Evolutionary conservation across 2,888 invertebrate species (phyloP).

Genomic region (Loripinus fragilis): DNA sequence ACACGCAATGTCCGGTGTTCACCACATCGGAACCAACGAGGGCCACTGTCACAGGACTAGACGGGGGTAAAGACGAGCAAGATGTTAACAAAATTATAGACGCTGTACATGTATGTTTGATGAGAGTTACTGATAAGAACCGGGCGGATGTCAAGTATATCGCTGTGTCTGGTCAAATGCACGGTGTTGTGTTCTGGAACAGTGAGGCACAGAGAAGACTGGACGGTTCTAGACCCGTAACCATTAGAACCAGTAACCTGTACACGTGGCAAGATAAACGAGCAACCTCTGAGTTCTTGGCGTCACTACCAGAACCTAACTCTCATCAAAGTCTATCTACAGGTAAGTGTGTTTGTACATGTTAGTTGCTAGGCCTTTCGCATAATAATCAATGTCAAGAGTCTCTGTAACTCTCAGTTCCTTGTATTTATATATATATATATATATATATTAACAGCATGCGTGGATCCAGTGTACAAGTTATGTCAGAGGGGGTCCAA

Average conservation of each 20-base stretch:
- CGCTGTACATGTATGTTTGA: conserved; percentile 90
- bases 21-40: conserved; percentile 86
- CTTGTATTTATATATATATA: too few relatives aligned
- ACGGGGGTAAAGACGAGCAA: conserved; percentile 86
- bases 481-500: too few relatives aligned
- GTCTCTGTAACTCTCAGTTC: too few relatives aligned
- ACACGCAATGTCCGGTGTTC: conserved; percentile 87
- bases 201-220: conserved; percentile 47
- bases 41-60: conserved; percentile 88
- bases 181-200: conserved; percentile 92
- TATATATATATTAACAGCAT: too few relatives aligned
- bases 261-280: conserved; percentile 95
- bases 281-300: conserved; percentile 90
- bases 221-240: conserved; percentile 14
- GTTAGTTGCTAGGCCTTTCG: too few relatives aligned
- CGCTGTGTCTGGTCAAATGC: conserved; percentile 88
- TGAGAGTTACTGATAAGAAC: conserved; percentile 88
- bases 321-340: conserved; percentile 90
- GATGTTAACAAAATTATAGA: conserved; percentile 92
- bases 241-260: conserved; percentile 79
- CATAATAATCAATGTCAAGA: too few relatives aligned
- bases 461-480: too few relatives aligned
- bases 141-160: conserved; percentile 81
- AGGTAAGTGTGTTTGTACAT: too few relatives aligned
- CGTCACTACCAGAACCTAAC: conserved; percentile 88